Evolutionary conservation across 1,140 invertebrate species (phyloP).

Genomic region (Eumeta japonica): DNA sequence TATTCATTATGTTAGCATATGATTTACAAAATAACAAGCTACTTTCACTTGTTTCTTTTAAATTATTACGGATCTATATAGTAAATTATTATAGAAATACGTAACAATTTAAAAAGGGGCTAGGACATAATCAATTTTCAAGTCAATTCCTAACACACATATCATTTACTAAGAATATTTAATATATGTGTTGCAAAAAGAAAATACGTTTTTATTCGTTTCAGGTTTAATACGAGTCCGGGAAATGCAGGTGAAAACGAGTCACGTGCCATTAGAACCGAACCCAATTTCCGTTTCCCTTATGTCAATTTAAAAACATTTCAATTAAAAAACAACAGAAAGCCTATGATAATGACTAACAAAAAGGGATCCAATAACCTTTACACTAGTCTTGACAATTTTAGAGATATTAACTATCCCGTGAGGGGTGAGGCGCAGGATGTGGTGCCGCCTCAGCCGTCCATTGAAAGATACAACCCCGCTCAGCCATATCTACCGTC

Average conservation of each 20-base stretch:
- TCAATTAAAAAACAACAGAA: constrained; percentile 35
- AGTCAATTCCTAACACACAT: no score
- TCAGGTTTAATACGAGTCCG: constrained; percentile 36
- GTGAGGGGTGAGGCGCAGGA: constrained; percentile 48
- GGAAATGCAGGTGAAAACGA: constrained; percentile 48
- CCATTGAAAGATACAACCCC: constrained; percentile 50
- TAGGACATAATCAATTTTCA: no score
- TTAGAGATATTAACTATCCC: constrained; percentile 37
- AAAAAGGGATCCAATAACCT: constrained; percentile 31
- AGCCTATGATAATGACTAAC: constrained; percentile 17
- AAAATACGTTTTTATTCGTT: no score
- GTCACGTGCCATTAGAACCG: constrained; percentile 45
- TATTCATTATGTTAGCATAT: no score
- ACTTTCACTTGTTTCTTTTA: no score
- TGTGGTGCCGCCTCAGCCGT: constrained; percentile 20
- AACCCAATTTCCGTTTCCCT: constrained; percentile 39
- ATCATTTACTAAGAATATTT: no score
- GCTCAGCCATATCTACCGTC: constrained; percentile 48
- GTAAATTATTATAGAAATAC: no score
- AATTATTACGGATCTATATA: no score
- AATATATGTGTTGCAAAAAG: no score
- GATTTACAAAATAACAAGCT: no score
- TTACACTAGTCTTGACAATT: constrained; percentile 37
- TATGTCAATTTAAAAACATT: constrained; percentile 46
- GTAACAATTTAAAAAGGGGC: no score